Percentiles rank a stretch among this genome's conserved stretches.
Evolutionary conservation across 2,113 vertebrate species (phyloP).

Genomic region (Terrapene triunguis): DNA sequence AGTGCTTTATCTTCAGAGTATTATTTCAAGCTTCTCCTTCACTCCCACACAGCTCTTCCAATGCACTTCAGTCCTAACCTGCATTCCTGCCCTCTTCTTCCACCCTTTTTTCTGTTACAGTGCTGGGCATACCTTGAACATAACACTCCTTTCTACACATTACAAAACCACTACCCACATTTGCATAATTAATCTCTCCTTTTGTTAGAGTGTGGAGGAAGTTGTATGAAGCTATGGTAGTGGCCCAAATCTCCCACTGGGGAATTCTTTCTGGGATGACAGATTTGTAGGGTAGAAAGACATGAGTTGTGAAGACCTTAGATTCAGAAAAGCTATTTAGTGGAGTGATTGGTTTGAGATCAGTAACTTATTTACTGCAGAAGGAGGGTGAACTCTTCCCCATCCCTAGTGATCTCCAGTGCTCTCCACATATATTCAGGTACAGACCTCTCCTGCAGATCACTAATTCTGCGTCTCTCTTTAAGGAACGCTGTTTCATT

Average conservation of each 20-base stretch:
- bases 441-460: not conserved
- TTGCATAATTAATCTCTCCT: not conserved
- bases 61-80: not conserved
- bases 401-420: not conserved
- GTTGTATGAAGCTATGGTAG: not conserved
- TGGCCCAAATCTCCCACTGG: not conserved
- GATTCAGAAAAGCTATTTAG: not conserved
- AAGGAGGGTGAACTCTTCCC: not conserved
- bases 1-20: not conserved
- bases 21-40: not conserved
- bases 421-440: not conserved
- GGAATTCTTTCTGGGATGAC: not conserved
- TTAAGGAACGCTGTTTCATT: constrained; percentile 90
- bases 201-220: not conserved
- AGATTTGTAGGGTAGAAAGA: not conserved
- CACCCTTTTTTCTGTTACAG: constrained; percentile 9
- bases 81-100: not conserved
- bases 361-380: not conserved
- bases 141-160: not conserved
- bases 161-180: not conserved
- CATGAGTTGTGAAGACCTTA: not conserved
- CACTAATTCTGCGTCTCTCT: not conserved
- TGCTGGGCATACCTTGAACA: not conserved
- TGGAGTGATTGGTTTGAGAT: not conserved
- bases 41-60: not conserved